phyloP scores from a whole-genome alignment of 1,140 invertebrate species.

The Trichoplusia ni region DNA sequence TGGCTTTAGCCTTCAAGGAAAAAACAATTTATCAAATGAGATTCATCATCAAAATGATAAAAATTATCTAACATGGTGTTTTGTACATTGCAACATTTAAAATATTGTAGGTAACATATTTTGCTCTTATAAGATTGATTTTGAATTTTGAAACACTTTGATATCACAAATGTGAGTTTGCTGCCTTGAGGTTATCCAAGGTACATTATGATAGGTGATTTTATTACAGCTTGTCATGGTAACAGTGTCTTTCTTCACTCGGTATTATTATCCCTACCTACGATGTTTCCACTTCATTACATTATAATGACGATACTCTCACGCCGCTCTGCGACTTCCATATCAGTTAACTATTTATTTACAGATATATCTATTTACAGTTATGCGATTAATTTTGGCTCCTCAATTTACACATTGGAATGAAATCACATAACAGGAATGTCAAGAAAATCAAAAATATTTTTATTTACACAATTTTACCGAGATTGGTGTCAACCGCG shows the following conservation, averaged over 20 bases:
- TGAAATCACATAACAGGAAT: slow-evolving; percentile 77
- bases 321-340: slow-evolving; percentile 71
- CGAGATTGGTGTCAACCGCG: slow-evolving; percentile 30
- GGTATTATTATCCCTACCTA: slow-evolving; percentile 45
- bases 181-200: slow-evolving; percentile 4
- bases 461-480: slow-evolving; percentile 64
- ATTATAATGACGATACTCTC: slow-evolving; percentile 39
- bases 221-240: slow-evolving; percentile 49
- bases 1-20: slow-evolving; percentile 21
- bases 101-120: slow-evolving; percentile 24
- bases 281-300: slow-evolving; percentile 42
- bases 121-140: background rate
- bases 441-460: slow-evolving; percentile 64
- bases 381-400: slow-evolving; percentile 63
- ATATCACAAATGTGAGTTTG: slow-evolving; percentile 20
- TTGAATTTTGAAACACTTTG: slow-evolving; percentile 16
- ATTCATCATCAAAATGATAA: slow-evolving; percentile 13
- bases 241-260: slow-evolving; percentile 57
- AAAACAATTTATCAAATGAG: slow-evolving; percentile 13
- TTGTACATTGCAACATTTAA: slow-evolving; percentile 22
- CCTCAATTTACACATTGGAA: slow-evolving; percentile 71
- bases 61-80: slow-evolving; percentile 13
- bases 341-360: slow-evolving; percentile 69
- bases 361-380: slow-evolving; percentile 73
- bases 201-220: slow-evolving; percentile 13